Evolutionary conservation across 2,797 vertebrate species (phyloP), one percentile per base, ranked within the genome.

Genomic region (Channa striata): DNA sequence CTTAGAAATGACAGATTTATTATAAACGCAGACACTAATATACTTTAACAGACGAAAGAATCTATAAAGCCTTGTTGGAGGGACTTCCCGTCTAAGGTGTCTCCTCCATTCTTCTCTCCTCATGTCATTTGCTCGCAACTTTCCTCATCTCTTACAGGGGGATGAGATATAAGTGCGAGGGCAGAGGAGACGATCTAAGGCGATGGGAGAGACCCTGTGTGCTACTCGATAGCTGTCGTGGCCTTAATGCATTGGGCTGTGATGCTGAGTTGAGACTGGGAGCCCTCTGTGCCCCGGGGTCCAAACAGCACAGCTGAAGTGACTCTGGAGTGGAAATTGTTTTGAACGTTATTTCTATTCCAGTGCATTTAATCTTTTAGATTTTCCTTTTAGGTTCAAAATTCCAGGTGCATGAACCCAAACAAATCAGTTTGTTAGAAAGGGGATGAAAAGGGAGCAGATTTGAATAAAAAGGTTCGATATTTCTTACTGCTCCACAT

Each of bases 311-410:
- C 1, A n/a, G 21, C 65, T 65, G 34, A 62, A 77, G 76, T 37
- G 25, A 68, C 57, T 77, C 65, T 65, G 54, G 68, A 72, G 58
- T 71, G 64, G 46, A 70, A 59, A 73, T 59, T 73, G 60, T 77
- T 71, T 60, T 37, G 36, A 72, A 56, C 59, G 72, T 75, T 39
- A 75, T 70, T 54, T 59, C 6, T 30, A 30, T 30, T 30, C 25
- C 23, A 69, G 75, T 59, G 64, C 47, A 51, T 78, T 69, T 48
- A 7, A 30, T 30, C 56, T 54, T 37, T 2, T 6, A 11, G 37
- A 46, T 59, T 59, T n/a, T n/a, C n/a, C n/a, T n/a, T n/a, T 47
- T 48, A 42, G 47, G 56, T 19, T 17, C 20, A 17, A 17, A 52
- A 25, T 59, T 40, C 56, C 16, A 19, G 69, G 57, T 42, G 19